Evolutionary conservation across 2,888 invertebrate species (phyloP), one percentile per base, ranked within the genome.

Genomic region (Hoplodrina ambigua): DNA sequence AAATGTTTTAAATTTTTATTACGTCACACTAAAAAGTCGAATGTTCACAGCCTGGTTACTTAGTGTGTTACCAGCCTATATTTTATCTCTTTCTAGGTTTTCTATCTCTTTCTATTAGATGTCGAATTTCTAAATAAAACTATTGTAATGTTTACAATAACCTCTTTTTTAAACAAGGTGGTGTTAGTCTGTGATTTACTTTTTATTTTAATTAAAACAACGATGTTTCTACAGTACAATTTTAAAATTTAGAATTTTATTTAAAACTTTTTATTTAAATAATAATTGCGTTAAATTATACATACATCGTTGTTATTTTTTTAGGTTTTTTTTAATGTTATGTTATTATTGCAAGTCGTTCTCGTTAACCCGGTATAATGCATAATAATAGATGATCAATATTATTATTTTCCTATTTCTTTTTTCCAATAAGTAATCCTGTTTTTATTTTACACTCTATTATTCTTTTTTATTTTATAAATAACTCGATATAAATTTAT

Each of bases 141-240:
- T 54, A 37, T 72, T 75, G 30, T 61, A 75, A 60, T 60, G 57
- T 69, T 73, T 53, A 61, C 49, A 61, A 76, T 74, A 53, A 72
- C 49, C 68, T 44, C 25, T 41, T 55, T 44, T 50, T 11, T 0
- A 15, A 46, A 41, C 0, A 37, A n/a, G 65, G 30, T 69, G 58
- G 69, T 20, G n/a, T 50, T 37, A 25, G 41, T 19, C 19, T 50
- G n/a, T 49, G 30, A 49, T 54, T 41, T 33, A 7, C 11, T 11
- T 13, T 41, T 15, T 20, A 3, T 15, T 66, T 17, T 4, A 41
- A 11, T 19, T 30, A 57, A 2, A 8, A 44, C 20, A 46, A 58
- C 6, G 49, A 55, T 74, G 13, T 69, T 13, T n/a, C n/a, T 46
- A 8, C 33, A 33, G 8, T 10, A 55, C 33, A 37, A 8, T 37